phyloP scores from a whole-genome alignment of 2,888 invertebrate genomes.

The Yponomeuta plumbellus region DNA sequence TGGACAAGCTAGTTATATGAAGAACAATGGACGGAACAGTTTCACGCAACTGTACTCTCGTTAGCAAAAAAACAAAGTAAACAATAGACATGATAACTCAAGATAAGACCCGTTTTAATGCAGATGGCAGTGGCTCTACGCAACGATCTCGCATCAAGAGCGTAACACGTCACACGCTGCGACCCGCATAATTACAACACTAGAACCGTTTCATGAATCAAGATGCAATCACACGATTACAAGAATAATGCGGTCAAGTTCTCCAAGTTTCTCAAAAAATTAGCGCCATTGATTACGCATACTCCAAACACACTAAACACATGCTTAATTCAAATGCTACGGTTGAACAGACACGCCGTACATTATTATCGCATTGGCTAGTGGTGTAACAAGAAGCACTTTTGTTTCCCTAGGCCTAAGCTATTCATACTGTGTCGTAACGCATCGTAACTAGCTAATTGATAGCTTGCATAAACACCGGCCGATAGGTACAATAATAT shows the following conservation, averaged over 20 bases:
- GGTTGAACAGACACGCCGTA: constrained; percentile 13
- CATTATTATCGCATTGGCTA: constrained; percentile 37
- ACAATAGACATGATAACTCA: constrained; percentile 12
- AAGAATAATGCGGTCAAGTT: background rate
- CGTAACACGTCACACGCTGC: background rate
- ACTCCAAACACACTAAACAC: constrained; percentile 4
- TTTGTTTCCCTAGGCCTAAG: constrained; percentile 45
- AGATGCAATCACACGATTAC: constrained; percentile 2
- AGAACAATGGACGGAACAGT: background rate
- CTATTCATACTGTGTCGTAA: constrained; percentile 49
- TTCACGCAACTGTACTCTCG: background rate
- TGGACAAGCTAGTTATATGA: too few relatives aligned
- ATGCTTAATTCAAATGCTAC: background rate
- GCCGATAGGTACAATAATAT: constrained; percentile 49
- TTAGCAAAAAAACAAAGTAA: background rate
- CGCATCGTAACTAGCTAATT: constrained; percentile 63
- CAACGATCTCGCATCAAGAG: background rate
- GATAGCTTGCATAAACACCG: constrained; percentile 66
- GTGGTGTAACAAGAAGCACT: constrained; percentile 44
- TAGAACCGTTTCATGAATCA: constrained; percentile 25
- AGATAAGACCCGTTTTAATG: constrained; percentile 39
- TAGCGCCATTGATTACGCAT: background rate
- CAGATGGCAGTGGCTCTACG: constrained; percentile 23
- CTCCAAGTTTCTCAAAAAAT: background rate
- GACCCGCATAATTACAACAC: constrained; percentile 33